Evolutionary conservation across 2,113 vertebrate species (phyloP).

Genomic region (Lasiurus cinereus): DNA sequence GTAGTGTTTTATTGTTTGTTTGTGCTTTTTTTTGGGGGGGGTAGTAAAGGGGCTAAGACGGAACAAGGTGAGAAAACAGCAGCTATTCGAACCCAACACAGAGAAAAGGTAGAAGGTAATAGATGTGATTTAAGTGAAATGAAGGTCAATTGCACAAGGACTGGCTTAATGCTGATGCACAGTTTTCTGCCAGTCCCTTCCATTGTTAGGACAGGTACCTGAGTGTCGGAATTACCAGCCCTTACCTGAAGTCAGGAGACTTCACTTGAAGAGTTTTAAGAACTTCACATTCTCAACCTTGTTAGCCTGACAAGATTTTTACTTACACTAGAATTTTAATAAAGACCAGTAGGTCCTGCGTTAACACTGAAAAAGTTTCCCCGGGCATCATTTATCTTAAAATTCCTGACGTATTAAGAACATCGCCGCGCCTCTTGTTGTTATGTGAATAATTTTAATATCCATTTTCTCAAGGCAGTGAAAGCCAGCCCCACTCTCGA

Average conservation of each 20-base stretch:
- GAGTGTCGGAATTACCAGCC: background rate
- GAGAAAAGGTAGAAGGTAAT: background rate
- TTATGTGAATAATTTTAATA: slow-evolving; percentile 35
- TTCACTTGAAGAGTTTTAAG: background rate
- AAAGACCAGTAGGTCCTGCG: background rate
- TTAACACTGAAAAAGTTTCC: background rate
- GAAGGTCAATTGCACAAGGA: background rate
- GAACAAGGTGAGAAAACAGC: background rate
- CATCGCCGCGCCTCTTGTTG: background rate
- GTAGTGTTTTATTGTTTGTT: no score
- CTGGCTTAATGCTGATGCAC: background rate
- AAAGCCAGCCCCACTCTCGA: background rate
- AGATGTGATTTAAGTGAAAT: background rate
- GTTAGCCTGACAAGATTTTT: slow-evolving; percentile 15
- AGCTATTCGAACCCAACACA: background rate
- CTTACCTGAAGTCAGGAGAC: background rate
- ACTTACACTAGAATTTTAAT: slow-evolving; percentile 46
- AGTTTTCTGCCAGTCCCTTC: background rate
- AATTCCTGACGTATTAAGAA: slow-evolving; percentile 53
- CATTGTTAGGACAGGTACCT: background rate
- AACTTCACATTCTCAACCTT: slow-evolving; percentile 24
- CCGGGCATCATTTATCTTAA: background rate
- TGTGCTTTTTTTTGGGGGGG: background rate
- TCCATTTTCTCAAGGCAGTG: background rate
- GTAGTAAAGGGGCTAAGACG: no score